Evolutionary conservation across 30 jellyfish, hydroid and myxozoan species (phyloP).

Genomic region (Euphysa ruthae): DNA sequence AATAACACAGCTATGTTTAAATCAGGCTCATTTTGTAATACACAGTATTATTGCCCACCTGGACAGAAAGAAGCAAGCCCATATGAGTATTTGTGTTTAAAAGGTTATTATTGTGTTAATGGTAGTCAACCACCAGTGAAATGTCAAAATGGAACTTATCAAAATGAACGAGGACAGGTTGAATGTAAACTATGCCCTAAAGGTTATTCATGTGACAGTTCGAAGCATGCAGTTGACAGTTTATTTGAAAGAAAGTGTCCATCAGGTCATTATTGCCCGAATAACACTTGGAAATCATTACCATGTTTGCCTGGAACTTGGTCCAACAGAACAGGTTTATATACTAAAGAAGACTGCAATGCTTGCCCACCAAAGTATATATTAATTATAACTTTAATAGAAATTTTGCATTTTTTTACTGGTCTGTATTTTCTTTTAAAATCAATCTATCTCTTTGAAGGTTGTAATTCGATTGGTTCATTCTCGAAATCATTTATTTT

Average conservation of each 20-base stretch:
- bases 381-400: no score
- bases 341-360: slow-evolving; percentile 47
- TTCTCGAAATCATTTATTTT: no score
- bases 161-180: slow-evolving; percentile 51
- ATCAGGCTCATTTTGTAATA: slow-evolving; percentile 50
- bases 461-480: no score
- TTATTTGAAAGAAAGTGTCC: slow-evolving; percentile 64
- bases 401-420: no score
- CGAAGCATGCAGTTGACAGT: slow-evolving; percentile 40
- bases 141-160: slow-evolving; percentile 86
- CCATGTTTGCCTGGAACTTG: slow-evolving; percentile 85
- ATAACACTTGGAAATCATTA: slow-evolving; percentile 40
- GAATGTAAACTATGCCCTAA: slow-evolving; percentile 49
- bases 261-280: slow-evolving; percentile 76
- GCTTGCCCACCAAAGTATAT: slow-evolving; percentile 91
- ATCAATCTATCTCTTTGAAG: neutral
- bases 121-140: slow-evolving; percentile 56
- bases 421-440: neutral
- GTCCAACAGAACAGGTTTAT: slow-evolving; percentile 68
- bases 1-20: slow-evolving; percentile 65
- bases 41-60: slow-evolving; percentile 78
- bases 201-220: slow-evolving; percentile 80
- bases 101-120: slow-evolving; percentile 67
- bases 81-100: slow-evolving; percentile 49
- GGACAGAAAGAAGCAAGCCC: slow-evolving; percentile 64